phyloP scores from a whole-genome alignment of 1,140 invertebrate genomes.

The Orius laevigatus region DNA sequence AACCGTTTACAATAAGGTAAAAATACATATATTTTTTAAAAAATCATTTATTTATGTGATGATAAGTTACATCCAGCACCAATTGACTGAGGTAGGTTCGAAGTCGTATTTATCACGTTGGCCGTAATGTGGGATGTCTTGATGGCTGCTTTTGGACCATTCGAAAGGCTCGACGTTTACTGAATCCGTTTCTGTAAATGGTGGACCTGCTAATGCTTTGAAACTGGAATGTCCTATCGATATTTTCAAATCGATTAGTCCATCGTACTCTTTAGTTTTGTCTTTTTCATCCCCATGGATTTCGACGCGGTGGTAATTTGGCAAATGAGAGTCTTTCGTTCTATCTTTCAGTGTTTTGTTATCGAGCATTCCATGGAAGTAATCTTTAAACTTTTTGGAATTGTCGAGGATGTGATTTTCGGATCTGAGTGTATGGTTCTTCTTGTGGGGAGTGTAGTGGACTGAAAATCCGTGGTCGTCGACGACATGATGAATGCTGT shows the following conservation, averaged over 20 bases:
- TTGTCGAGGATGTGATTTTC: background rate
- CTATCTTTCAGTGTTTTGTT: background rate
- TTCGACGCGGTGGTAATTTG: background rate
- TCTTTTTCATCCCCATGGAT: constrained; percentile 1
- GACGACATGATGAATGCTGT: constrained; percentile 8
- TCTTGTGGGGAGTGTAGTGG: constrained; percentile 19
- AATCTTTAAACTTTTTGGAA: too few species aligned
- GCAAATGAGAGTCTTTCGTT: background rate
- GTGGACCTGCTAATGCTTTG: constrained; percentile 18
- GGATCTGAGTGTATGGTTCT: background rate
- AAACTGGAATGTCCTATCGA: constrained; percentile 12
- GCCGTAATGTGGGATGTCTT: background rate
- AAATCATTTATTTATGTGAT: background rate
- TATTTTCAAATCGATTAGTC: constrained; percentile 21
- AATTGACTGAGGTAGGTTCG: background rate
- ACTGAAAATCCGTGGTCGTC: constrained; percentile 36
- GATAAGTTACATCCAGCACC: background rate
- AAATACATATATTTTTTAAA: background rate
- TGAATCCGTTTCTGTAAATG: constrained; percentile 19
- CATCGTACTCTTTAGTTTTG: constrained; percentile 2
- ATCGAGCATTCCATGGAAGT: background rate
- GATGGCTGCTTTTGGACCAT: constrained; percentile 39
- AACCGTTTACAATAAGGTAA: background rate
- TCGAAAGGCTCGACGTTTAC: constrained; percentile 37
- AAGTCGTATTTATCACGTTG: background rate